A percentile compares a stretch with the other conserved stretches of the same genome.
Evolutionary conservation across 2,888 invertebrate genomes (phyloP).

Genomic region (Eupithecia centaureata): DNA sequence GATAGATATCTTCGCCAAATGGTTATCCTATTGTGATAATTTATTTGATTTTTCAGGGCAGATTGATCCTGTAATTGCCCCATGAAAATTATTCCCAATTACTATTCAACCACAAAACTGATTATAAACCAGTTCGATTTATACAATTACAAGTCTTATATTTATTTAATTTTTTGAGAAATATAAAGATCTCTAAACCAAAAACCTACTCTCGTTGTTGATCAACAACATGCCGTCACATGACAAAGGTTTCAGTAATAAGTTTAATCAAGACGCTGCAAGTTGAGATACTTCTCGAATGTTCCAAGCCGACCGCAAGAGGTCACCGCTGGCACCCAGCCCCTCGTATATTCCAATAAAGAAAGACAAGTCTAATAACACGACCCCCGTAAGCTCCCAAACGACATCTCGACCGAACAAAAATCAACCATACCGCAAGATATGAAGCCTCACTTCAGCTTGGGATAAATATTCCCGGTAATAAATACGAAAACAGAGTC

Average conservation of each 20-base stretch:
- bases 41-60: too few relatives aligned
- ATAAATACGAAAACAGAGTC: conserved; percentile 71
- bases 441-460: conserved; percentile 41
- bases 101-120: too few relatives aligned
- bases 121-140: too few relatives aligned
- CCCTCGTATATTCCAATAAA: conserved; percentile 77
- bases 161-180: too few relatives aligned
- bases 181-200: too few relatives aligned
- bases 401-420: conserved; percentile 68
- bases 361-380: conserved; percentile 77
- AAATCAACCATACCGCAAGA: conserved; percentile 49
- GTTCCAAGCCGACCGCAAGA: conserved; percentile 35
- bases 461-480: conserved; percentile 43
- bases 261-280: conserved; percentile 24
- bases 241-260: conserved; percentile 19
- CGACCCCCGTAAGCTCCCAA: conserved; percentile 73
- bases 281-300: conserved; percentile 22
- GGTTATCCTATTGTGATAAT: too few relatives aligned
- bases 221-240: not conserved
- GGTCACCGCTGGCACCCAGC: conserved; percentile 46
- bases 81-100: too few relatives aligned
- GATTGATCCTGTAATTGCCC: too few relatives aligned
- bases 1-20: too few relatives aligned
- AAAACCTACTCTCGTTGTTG: too few relatives aligned
- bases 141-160: too few relatives aligned